Percentiles rank a stretch among this genome's conserved stretches.
These are phyloP conservation scores for Hypsopygia costalis DNA, from an alignment of 2,888 invertebrate species.

Conservation along the genomic window DNA sequence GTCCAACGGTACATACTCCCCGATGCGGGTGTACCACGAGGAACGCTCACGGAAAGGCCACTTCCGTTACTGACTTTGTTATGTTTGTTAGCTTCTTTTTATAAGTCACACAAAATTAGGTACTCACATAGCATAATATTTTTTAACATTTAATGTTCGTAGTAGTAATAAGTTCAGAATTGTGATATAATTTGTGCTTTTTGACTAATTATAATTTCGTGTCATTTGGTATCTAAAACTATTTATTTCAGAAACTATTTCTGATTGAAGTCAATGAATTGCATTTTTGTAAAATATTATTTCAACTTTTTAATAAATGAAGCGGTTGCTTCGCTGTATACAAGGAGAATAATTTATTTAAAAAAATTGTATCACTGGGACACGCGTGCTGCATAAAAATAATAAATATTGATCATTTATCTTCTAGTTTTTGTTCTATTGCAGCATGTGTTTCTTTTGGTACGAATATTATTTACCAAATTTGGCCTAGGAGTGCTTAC, in stretches of 20 bases:
- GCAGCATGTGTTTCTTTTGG: too few species aligned
- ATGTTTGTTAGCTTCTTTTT: slow-evolving; percentile 9
- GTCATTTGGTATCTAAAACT: slow-evolving; percentile 28
- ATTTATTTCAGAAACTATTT: slow-evolving; percentile 31
- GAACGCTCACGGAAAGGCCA: slow-evolving; percentile 90
- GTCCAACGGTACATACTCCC: slow-evolving; percentile 87
- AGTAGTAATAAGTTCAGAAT: slow-evolving; percentile 38
- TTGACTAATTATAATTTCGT: slow-evolving; percentile 29
- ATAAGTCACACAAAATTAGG: slow-evolving; percentile 4
- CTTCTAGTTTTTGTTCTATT: too few species aligned
- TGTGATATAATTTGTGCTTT: slow-evolving; percentile 65
- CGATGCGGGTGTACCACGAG: slow-evolving; percentile 90
- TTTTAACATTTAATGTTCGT: slow-evolving; percentile 17
- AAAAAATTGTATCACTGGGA: too few species aligned
- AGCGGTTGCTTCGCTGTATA: slow-evolving; percentile 5
- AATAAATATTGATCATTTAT: too few species aligned
- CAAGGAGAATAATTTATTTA: too few species aligned
- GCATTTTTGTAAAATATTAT: slow-evolving; percentile 37
- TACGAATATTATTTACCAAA: too few species aligned
- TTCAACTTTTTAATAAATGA: slow-evolving; percentile 16
- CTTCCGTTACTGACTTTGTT: slow-evolving; percentile 84
- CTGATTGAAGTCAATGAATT: slow-evolving; percentile 32
- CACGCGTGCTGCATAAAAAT: too few species aligned
- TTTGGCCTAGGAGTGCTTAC: too few species aligned
- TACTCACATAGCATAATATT: slow-evolving; percentile 18